phyloP scores from a whole-genome alignment of 2,888 invertebrate species.

The Biston stratarius region DNA sequence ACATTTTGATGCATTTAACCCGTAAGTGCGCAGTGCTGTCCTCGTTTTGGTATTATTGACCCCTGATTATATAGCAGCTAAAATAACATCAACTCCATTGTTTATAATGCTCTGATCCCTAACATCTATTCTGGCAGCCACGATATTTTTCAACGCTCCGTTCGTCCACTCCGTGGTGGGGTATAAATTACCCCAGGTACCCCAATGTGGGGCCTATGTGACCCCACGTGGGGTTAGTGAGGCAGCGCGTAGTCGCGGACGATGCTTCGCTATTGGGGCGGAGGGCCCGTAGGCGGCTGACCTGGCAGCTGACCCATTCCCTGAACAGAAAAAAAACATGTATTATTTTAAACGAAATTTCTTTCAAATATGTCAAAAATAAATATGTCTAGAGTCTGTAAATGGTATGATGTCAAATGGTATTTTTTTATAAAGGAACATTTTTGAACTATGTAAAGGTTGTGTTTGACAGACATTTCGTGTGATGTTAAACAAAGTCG shows the following conservation, averaged over 20 bases:
- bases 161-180: not conserved
- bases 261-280: slow-evolving; percentile 81
- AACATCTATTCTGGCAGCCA: not conserved
- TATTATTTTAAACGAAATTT: not conserved
- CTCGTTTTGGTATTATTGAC: not conserved
- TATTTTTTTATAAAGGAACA: too few species aligned
- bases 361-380: too few species aligned
- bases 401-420: too few species aligned
- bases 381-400: too few species aligned
- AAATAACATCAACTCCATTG: not conserved
- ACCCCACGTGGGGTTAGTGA: slow-evolving; percentile 18
- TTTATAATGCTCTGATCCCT: not conserved
- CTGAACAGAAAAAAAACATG: slow-evolving; percentile 50
- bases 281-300: slow-evolving; percentile 74
- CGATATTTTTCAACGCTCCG: not conserved
- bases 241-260: slow-evolving; percentile 57
- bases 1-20: not conserved
- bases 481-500: too few species aligned
- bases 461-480: too few species aligned
- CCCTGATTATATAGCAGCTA: not conserved
- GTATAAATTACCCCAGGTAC: not conserved
- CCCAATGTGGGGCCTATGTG: not conserved
- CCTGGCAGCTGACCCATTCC: slow-evolving; percentile 81
- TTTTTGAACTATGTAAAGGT: too few species aligned
- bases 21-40: not conserved